Evolutionary conservation across 2,888 invertebrate genomes (phyloP).

Genomic region (Melinaea menophilus): DNA sequence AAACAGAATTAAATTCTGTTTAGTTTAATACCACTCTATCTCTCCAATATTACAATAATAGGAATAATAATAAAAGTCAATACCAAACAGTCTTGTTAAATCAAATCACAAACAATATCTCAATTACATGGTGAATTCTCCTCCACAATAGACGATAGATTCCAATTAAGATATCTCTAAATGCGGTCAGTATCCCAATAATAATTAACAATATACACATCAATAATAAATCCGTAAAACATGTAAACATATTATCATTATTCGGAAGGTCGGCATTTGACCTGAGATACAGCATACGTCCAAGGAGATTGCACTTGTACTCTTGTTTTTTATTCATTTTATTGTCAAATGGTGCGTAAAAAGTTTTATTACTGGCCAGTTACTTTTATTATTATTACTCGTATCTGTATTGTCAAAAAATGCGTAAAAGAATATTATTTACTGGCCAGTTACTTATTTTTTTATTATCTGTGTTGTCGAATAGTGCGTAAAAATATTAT

Average conservation of each 20-base stretch:
- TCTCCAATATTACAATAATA: too few relatives aligned
- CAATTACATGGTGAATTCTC: not conserved
- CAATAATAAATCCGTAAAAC: slow-evolving; percentile 24
- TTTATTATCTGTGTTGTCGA: too few relatives aligned
- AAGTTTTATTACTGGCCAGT: not conserved
- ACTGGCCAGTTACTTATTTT: not conserved
- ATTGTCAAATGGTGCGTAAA: not conserved
- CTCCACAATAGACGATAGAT: slow-evolving; percentile 4
- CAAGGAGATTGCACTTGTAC: not conserved
- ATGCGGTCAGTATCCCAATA: slow-evolving; percentile 29
- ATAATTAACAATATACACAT: slow-evolving; percentile 20
- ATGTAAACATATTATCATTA: slow-evolving; percentile 39
- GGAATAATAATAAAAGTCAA: not conserved
- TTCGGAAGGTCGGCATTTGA: slow-evolving; percentile 48
- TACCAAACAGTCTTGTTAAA: not conserved
- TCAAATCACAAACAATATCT: not conserved
- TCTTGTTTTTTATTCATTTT: not conserved
- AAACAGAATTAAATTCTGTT: too few relatives aligned
- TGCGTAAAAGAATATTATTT: not conserved
- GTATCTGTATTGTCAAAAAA: too few relatives aligned
- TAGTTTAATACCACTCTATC: too few relatives aligned
- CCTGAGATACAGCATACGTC: slow-evolving; percentile 25
- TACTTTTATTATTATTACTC: not conserved
- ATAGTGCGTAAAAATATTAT: not conserved
- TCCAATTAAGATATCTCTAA: slow-evolving; percentile 1